A percentile compares a stretch with the other conserved stretches of the same genome.
phyloP scores from a whole-genome alignment of 2,888 invertebrate genomes.

The Cosmia pyralina region DNA sequence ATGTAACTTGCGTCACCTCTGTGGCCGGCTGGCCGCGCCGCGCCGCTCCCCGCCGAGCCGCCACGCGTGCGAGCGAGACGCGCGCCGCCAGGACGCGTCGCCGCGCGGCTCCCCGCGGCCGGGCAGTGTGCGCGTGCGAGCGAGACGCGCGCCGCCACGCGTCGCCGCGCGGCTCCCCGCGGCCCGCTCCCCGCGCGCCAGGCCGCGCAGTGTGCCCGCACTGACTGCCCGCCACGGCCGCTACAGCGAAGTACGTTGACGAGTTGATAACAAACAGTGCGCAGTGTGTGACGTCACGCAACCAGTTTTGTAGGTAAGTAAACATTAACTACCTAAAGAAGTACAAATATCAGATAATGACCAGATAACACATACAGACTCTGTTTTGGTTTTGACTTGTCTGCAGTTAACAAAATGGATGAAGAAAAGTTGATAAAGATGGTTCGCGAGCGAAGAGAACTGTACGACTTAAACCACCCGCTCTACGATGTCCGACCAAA shows the following conservation, averaged over 20 bases:
- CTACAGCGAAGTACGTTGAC: background rate
- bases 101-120: no score
- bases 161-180: conserved; percentile 40
- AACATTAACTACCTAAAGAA: background rate
- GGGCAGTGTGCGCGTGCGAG: conserved; percentile 32
- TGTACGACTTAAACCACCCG: conserved; percentile 49
- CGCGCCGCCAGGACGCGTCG: no score
- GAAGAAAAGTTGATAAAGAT: conserved; percentile 43
- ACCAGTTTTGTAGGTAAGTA: background rate
- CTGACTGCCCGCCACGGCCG: background rate
- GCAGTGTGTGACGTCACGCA: background rate
- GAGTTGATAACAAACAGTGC: conserved; percentile 1
- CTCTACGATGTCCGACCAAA: conserved; percentile 40
- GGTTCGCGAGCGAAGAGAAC: conserved; percentile 46
- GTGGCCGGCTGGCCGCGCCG: no score
- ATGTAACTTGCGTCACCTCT: no score
- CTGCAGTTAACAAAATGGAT: conserved; percentile 29
- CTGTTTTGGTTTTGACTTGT: no score
- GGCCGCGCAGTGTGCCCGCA: background rate
- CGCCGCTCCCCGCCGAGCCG: no score
- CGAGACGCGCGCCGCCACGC: conserved; percentile 23
- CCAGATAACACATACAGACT: no score
- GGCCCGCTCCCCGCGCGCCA: background rate
- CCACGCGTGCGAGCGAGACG: no score
- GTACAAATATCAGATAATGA: no score